These are phyloP conservation scores for Scaptodrosophila lebanonensis DNA, from an alignment of 1,140 invertebrate species.

Conservation along the genomic window DNA sequence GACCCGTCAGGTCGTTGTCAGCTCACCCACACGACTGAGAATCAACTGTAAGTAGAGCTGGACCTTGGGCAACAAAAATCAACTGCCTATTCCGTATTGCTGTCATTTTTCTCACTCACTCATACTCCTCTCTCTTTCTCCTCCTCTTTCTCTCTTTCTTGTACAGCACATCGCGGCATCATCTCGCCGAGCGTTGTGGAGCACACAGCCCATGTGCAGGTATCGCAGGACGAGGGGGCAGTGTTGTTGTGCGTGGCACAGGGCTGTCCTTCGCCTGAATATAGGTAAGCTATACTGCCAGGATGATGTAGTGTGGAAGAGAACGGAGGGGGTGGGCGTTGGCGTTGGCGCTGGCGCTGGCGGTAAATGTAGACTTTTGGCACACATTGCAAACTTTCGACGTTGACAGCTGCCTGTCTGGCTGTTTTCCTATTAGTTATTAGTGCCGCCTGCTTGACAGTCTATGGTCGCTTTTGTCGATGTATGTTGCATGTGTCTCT, in stretches of 20 bases:
- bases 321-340: conserved; percentile 7
- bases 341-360: conserved; percentile 31
- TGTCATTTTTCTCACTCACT: conserved; percentile 13
- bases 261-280: conserved; percentile 85
- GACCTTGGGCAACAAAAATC: too few relatives aligned
- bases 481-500: background rate
- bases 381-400: conserved; percentile 67
- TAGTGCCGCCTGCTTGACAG: too few relatives aligned
- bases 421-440: background rate
- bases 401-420: conserved; percentile 42
- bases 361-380: conserved; percentile 34
- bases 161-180: conserved; percentile 83
- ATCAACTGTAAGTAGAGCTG: conserved; percentile 85
- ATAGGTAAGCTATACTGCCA: too few relatives aligned
- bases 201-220: conserved; percentile 83
- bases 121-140: conserved; percentile 28
- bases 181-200: conserved; percentile 84
- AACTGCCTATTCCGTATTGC: background rate
- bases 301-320: too few relatives aligned
- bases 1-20: conserved; percentile 85
- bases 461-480: background rate
- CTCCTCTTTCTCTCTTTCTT: too few relatives aligned
- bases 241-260: conserved; percentile 85
- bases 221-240: conserved; percentile 85
- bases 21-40: conserved; percentile 84